These are phyloP conservation scores for Cremastobaeus sp. DNA, from an alignment of 2,888 invertebrate species.

Conservation along the genomic window DNA sequence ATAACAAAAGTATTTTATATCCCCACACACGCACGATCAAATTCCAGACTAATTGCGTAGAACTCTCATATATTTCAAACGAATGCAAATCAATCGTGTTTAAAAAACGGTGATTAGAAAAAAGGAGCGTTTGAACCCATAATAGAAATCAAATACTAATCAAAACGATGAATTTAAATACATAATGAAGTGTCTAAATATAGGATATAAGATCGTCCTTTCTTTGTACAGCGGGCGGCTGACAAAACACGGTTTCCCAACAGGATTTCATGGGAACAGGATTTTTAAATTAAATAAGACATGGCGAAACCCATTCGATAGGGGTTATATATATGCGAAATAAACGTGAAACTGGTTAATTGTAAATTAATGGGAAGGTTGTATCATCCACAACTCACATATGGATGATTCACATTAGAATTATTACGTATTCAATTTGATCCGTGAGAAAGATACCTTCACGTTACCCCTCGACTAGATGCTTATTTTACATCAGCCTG, in stretches of 20 bases:
- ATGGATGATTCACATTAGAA: conserved; percentile 5
- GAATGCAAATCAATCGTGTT: neutral
- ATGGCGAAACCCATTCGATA: conserved; percentile 15
- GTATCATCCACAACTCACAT: conserved; percentile 6
- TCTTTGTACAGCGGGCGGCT: conserved; percentile 13
- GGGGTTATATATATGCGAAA: neutral
- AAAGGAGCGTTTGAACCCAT: too few relatives aligned
- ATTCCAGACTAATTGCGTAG: neutral
- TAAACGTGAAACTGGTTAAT: conserved; percentile 15
- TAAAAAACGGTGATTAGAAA: too few relatives aligned
- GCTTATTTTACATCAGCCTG: neutral
- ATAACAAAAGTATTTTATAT: neutral
- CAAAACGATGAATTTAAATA: conserved; percentile 14
- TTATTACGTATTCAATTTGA: neutral
- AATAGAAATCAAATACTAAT: conserved; percentile 1
- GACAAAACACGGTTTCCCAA: conserved; percentile 14
- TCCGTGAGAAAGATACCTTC: conserved; percentile 9
- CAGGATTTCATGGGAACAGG: conserved; percentile 24
- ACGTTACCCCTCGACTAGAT: neutral
- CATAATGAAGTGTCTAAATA: conserved; percentile 13
- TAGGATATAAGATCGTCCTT: conserved; percentile 9
- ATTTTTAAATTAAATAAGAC: conserved; percentile 21
- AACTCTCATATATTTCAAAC: neutral
- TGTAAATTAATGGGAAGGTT: conserved; percentile 9
- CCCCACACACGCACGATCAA: neutral